phyloP scores from a whole-genome alignment of 2,888 invertebrate genomes.

The Drosophila longiperda region DNA sequence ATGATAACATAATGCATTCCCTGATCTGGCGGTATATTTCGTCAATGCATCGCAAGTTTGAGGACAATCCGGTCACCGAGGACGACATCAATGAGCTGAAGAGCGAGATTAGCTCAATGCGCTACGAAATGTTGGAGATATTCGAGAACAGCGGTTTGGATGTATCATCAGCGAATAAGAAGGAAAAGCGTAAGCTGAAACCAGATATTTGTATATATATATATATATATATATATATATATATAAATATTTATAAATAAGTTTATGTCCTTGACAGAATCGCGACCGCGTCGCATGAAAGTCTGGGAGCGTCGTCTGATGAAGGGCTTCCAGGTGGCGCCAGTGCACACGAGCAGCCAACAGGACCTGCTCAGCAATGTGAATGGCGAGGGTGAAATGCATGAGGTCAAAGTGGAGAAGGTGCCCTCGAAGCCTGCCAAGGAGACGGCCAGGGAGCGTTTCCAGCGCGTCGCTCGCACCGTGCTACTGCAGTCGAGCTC shows the following conservation, averaged over 20 bases:
- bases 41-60: constrained; percentile 92
- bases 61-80: constrained; percentile 94
- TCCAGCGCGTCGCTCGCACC: constrained; percentile 90
- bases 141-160: constrained; percentile 95
- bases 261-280: constrained; percentile 85
- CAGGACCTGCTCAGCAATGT: constrained; percentile 84
- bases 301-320: constrained; percentile 94
- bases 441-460: constrained; percentile 87
- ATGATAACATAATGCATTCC: constrained; percentile 94
- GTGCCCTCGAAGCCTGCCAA: constrained; percentile 70
- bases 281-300: constrained; percentile 91
- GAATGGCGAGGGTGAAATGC: constrained; percentile 80
- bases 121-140: constrained; percentile 96
- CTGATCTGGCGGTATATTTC: constrained; percentile 97
- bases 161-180: constrained; percentile 89
- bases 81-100: constrained; percentile 98
- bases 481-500: constrained; percentile 89
- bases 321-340: constrained; percentile 94
- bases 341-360: constrained; percentile 87
- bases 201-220: background rate
- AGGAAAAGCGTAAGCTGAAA: constrained; percentile 89
- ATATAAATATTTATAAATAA: too few relatives aligned
- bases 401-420: constrained; percentile 80
- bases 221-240: background rate
- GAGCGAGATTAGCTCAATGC: constrained; percentile 95